These are phyloP conservation scores for Eupithecia inturbata DNA, from an alignment of 2,888 invertebrate genomes.

Conservation along the genomic window DNA sequence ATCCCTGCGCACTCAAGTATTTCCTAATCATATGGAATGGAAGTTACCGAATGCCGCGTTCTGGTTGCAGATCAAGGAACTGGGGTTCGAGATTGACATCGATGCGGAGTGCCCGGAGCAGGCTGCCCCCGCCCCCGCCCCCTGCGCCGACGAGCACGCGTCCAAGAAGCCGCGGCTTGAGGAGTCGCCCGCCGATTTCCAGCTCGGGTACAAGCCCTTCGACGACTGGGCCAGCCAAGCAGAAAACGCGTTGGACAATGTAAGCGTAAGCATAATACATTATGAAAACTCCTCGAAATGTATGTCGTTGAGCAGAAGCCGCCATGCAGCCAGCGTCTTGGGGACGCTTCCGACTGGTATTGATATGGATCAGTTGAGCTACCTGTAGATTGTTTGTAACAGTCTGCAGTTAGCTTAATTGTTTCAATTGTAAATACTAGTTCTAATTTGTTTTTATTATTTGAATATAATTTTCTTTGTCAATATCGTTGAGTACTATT, in stretches of 20 bases:
- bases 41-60: not conserved
- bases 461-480: too few species aligned
- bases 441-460: too few species aligned
- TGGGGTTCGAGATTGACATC: slow-evolving; percentile 80
- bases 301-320: too few species aligned
- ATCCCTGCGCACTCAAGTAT: not conserved
- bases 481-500: too few species aligned
- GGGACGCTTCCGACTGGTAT: too few species aligned
- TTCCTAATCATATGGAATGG: not conserved
- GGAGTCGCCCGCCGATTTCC: slow-evolving; percentile 71
- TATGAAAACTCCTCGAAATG: too few species aligned
- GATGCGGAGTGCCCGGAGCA: not conserved
- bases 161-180: slow-evolving; percentile 69
- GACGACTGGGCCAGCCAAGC: slow-evolving; percentile 72
- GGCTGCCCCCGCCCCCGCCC: slow-evolving; percentile 16
- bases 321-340: too few species aligned
- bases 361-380: too few species aligned
- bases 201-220: slow-evolving; percentile 78
- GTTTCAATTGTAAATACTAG: too few species aligned
- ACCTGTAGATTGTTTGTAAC: too few species aligned
- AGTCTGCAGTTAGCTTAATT: too few species aligned
- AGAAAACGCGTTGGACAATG: slow-evolving; percentile 62
- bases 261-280: not conserved
- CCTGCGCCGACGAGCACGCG: slow-evolving; percentile 20
- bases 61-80: slow-evolving; percentile 80